phyloP scores from a whole-genome alignment of 2,888 invertebrate genomes.

The Agrochola circellaris region DNA sequence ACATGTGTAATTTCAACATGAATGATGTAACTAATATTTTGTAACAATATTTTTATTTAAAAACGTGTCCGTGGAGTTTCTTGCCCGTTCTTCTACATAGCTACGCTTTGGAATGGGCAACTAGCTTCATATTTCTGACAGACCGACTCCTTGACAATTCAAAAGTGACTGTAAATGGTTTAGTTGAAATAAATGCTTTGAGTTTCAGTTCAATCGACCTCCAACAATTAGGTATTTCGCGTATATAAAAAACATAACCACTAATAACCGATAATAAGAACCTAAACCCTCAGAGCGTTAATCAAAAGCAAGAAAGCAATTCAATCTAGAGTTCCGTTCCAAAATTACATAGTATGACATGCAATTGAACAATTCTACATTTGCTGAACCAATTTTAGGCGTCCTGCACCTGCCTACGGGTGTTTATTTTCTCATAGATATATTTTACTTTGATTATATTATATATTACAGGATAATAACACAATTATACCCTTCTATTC shows the following conservation, averaged over 20 bases:
- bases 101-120: too few species aligned
- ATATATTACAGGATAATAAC: neutral
- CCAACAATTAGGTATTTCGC: neutral
- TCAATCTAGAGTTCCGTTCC: neutral
- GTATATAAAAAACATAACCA: neutral
- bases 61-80: too few species aligned
- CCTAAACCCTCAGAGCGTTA: neutral
- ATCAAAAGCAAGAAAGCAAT: neutral
- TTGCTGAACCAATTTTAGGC: neutral
- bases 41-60: too few species aligned
- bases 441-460: neutral
- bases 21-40: too few species aligned
- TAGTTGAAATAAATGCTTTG: too few species aligned
- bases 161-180: too few species aligned
- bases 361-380: neutral
- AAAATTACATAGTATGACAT: neutral
- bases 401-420: too few species aligned
- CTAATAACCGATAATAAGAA: slow-evolving; percentile 1
- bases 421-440: neutral
- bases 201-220: too few species aligned
- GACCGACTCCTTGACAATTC: too few species aligned
- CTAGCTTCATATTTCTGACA: too few species aligned
- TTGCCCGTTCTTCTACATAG: too few species aligned
- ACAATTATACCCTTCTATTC: neutral
- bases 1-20: too few species aligned